These are phyloP conservation scores for Thamnophis elegans DNA, from an alignment of 2,797 vertebrate species.

Conservation along the genomic window DNA sequence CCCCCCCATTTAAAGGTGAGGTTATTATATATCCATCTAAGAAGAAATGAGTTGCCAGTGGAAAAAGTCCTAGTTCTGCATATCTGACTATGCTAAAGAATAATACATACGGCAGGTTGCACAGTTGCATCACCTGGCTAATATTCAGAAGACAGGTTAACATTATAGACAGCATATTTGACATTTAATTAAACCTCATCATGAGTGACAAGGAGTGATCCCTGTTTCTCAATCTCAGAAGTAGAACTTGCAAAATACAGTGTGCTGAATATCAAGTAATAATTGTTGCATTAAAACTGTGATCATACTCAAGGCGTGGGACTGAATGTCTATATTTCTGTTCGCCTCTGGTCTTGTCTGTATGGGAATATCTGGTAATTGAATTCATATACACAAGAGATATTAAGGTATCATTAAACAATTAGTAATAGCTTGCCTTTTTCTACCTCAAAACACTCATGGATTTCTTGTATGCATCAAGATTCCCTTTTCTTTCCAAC, in stretches of 20 bases:
- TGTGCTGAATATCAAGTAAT: conserved; percentile 51
- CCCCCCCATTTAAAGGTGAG: not conserved
- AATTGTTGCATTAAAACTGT: conserved; percentile 46
- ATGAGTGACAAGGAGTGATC: conserved; percentile 53
- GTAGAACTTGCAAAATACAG: not conserved
- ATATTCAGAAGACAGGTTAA: not conserved
- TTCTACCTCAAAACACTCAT: not conserved
- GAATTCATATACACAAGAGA: conserved; percentile 11
- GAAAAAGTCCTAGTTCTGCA: not conserved
- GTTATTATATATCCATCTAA: not conserved
- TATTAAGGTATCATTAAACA: not conserved
- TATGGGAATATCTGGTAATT: conserved; percentile 14
- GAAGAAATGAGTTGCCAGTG: not conserved
- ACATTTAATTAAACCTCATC: conserved; percentile 60
- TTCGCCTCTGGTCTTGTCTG: conserved; percentile 5
- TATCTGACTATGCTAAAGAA: not conserved
- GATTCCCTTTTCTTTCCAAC: not conserved
- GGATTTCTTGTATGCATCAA: not conserved
- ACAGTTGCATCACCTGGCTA: not conserved
- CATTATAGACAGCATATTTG: conserved; percentile 40
- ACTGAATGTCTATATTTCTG: not conserved
- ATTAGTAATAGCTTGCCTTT: not conserved
- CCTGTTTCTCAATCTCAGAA: conserved; percentile 48
- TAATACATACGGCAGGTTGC: not conserved
- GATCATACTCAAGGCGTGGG: conserved; percentile 26